Percentiles rank a stretch among this genome's conserved stretches.
Evolutionary conservation across 2,113 vertebrate species (phyloP).

Genomic region (Semnornis frantzii): DNA sequence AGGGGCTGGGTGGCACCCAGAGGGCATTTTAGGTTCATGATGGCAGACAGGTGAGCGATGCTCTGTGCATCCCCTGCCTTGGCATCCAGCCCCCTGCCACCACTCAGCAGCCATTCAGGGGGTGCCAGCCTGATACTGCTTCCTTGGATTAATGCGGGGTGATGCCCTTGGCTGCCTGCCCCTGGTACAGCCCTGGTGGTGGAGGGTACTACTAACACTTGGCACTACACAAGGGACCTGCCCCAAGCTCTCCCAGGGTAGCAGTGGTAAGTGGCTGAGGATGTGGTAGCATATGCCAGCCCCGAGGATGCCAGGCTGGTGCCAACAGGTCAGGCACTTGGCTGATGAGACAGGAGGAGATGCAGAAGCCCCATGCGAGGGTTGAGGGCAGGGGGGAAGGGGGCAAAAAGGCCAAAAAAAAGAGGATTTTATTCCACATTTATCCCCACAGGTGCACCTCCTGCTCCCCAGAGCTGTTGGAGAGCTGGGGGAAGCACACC

Average conservation of each 20-base stretch:
- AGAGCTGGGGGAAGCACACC: background rate
- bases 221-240: no score
- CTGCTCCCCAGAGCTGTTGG: background rate
- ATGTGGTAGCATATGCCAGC: accelerated
- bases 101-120: background rate
- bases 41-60: no score
- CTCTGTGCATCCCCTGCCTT: no score
- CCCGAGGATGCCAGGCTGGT: background rate
- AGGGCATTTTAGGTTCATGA: no score
- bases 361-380: accelerated
- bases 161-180: background rate
- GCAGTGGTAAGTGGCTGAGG: accelerated
- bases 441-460: accelerated
- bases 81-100: background rate
- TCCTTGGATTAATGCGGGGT: background rate
- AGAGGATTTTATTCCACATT: background rate
- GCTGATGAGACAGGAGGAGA: background rate
- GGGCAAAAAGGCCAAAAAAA: background rate
- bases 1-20: no score
- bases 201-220: no score
- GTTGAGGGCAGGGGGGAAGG: background rate
- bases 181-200: background rate
- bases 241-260: background rate
- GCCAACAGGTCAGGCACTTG: background rate
- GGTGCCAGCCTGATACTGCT: background rate